Conservation (phyloP, 2,113 vertebrate genomes). For the Salvator merianae region DNA sequence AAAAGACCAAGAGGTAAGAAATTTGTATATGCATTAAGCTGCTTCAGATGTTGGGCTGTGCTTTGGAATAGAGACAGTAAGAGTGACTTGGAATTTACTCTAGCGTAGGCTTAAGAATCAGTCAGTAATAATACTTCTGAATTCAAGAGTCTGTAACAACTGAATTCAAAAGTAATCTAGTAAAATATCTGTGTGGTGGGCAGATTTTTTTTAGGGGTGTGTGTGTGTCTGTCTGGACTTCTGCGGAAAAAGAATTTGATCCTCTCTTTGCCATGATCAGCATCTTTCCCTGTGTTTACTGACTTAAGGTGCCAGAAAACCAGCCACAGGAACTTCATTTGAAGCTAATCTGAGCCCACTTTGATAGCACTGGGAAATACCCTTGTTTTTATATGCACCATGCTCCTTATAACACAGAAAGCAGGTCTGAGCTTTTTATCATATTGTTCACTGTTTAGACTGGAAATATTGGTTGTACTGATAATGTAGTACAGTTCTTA, state of each 20-base stretch:
- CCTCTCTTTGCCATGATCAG: neutral
- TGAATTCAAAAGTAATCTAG: neutral
- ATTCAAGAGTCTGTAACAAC: neutral
- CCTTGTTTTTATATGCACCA: neutral
- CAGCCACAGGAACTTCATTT: neutral
- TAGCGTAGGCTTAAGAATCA: neutral
- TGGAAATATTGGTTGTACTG: neutral
- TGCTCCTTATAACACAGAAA: neutral
- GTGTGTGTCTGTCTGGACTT: neutral
- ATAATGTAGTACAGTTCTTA: neutral
- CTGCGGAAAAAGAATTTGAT: neutral
- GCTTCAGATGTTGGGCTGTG: neutral
- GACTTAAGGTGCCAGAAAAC: neutral
- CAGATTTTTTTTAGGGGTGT: neutral
- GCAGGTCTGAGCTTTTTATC: neutral
- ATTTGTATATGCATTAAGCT: neutral
- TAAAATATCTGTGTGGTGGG: neutral
- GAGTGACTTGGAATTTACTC: neutral
- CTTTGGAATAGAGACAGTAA: neutral
- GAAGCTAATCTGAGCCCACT: neutral
- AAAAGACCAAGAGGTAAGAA: neutral
- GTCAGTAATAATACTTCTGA: neutral
- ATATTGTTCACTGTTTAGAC: neutral
- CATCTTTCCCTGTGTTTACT: neutral
- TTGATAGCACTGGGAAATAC: neutral